Conservation (phyloP, 2,888 invertebrate genomes). For the Himalopsyche japonica region DNA sequence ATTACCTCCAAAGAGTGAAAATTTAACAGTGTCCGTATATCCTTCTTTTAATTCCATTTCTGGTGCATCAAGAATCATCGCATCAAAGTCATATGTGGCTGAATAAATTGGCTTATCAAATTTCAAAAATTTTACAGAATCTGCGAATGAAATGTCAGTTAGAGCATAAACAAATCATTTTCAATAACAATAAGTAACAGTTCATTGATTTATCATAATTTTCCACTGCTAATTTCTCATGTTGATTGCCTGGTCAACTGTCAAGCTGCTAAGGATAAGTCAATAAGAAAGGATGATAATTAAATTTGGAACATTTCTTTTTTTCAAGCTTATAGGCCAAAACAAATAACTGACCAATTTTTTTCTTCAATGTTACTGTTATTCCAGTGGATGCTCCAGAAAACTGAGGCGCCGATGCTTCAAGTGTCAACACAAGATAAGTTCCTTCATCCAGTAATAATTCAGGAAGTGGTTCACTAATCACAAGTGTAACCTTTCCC, state of each 20-base stretch:
- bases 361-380: background rate
- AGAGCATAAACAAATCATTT: too few relatives aligned
- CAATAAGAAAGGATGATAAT: too few relatives aligned
- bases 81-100: background rate
- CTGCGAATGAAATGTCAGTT: background rate
- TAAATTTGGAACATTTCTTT: too few relatives aligned
- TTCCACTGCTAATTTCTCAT: too few relatives aligned
- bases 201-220: too few relatives aligned
- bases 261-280: too few relatives aligned
- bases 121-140: background rate
- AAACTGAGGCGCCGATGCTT: background rate
- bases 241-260: too few relatives aligned
- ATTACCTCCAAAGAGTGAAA: slow-evolving; percentile 4
- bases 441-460: slow-evolving; percentile 9
- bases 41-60: slow-evolving; percentile 8
- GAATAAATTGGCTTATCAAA: slow-evolving; percentile 2
- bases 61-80: background rate
- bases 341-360: background rate
- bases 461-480: background rate
- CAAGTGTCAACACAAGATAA: background rate
- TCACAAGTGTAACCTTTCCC: background rate
- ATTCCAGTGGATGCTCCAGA: background rate
- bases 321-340: too few relatives aligned
- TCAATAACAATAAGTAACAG: too few relatives aligned
- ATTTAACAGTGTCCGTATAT: background rate